Conservation (phyloP, 2,113 vertebrate species). For the Mormyrus lacerda region DNA sequence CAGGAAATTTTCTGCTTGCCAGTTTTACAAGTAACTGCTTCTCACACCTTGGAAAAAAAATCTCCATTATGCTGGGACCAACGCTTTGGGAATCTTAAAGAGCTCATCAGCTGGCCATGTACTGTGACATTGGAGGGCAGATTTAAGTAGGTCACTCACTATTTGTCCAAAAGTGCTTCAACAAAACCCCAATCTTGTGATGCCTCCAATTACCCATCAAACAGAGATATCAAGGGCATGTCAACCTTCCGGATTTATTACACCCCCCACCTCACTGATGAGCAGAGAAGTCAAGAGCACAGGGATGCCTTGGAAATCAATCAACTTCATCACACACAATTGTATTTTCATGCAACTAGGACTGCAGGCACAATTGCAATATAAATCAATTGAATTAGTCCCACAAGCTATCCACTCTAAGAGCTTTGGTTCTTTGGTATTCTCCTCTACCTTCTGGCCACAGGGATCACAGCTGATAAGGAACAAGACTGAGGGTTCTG, state of each 20-base stretch:
- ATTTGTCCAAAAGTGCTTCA: not conserved
- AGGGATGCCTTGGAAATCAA: constrained; percentile 15
- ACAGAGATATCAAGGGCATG: constrained; percentile 8
- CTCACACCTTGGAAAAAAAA: not conserved
- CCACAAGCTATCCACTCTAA: not conserved
- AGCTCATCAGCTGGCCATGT: not conserved
- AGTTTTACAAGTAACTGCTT: not conserved
- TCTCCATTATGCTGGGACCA: not conserved
- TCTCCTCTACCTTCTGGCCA: not conserved
- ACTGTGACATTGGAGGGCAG: not conserved
- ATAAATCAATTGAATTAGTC: constrained; percentile 12
- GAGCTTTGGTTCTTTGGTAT: not conserved
- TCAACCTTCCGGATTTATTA: constrained; percentile 3
- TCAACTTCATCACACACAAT: not conserved
- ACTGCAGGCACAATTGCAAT: not conserved
- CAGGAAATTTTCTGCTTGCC: not conserved
- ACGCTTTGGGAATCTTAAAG: not conserved
- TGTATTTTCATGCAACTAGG: not conserved
- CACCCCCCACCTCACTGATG: not conserved
- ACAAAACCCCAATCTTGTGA: not conserved
- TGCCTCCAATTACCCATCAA: constrained; percentile 4
- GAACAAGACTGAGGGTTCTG: not conserved
- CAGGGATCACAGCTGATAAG: not conserved
- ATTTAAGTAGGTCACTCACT: not conserved
- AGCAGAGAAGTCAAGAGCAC: not conserved